Evolutionary conservation across 1,140 invertebrate genomes (phyloP), one percentile per base, ranked within the genome.

Genomic region (Cataglyphis hispanica): DNA sequence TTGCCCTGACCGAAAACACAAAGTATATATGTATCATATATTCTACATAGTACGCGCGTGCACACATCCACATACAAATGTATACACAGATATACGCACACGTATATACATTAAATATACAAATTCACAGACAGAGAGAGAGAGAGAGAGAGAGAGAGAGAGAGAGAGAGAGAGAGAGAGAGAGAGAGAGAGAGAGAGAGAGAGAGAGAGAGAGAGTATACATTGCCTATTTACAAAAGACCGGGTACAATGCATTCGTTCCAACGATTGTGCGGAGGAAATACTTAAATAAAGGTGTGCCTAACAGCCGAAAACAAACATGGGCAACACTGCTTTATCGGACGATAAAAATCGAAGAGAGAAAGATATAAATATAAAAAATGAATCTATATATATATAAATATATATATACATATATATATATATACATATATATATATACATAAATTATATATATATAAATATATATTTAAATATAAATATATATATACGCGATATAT

Each of bases 341-440:
- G 93, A 92, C 60, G 90, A 93, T 91, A 92, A 50, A 67, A 93
- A 88, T 91, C 88, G 86, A 92, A 92, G 91, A 84, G 91, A 80
- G 85, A 87, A 87, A 92, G 86, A 91, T 90, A 86, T 93, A 94
- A 92, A 94, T 93, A 50, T 46, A 46, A 94, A 94, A 31, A 93
- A 93, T 93, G 87, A 91, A 94, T 91, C 86, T 92, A 93, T 92
- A 93, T 84, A 92, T 93, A 86, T 63, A 72, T 76, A 85, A 87
- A 93, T 89, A 90, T 88, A 84, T 92, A 93, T 91, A 94, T 93
- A 94, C 92, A 93, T 89, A 92, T 84, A 90, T 87, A 88, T 90
- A 94, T 89, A 91, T 89, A 92, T 86, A 91, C 69, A 91, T 67
- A 84, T 80, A 31, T 31, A 31, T 31, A 31, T 31, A 31, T 3